Evolutionary conservation across 2,888 invertebrate species (phyloP), one percentile per base, ranked within the genome.

Genomic region (Adelognathus sp.): DNA sequence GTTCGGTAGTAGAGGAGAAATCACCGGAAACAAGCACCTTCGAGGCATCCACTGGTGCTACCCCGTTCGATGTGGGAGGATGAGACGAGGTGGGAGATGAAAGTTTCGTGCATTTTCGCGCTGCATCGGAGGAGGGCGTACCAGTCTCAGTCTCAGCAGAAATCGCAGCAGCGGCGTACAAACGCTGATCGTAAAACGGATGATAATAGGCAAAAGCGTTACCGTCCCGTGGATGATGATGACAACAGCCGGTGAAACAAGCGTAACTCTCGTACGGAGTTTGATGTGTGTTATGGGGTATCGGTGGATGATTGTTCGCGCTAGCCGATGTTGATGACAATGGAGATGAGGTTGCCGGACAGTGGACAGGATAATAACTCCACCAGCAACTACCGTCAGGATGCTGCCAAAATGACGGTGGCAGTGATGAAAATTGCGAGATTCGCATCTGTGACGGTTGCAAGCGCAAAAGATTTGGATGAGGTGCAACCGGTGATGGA

Each of bases 381-480:
- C 87, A 90, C 82, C 87, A 64, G 56, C 52, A 87, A 77, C 77
- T 81, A 29, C 75, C 80, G 29, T 88, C 86, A 18, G 87, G 85
- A 76, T 84, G 66, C 58, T 67, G 82, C 84, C 84, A 87, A 29
- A 82, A 84, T 31, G 81, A 71, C 86, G 72, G 87, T 86, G 74
- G 85, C 63, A 87, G 36, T 9, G 39, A 16, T 24, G 39, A 16
- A 9, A 29, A 27, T 18, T 46, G 46, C 1, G 44, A 14, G 6
- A 7, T 14, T 29, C 29, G 6, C 14, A 29, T 27, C n/a, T 29
- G 27, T 3, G 7, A 1, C 16, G 66, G 3, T 41, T 67, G 52
- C 27, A 24, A 14, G 27, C 24, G 64, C n/a, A n/a, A n/a, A n/a
- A n/a, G n/a, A n/a, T n/a, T n/a, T n/a, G n/a, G n/a, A n/a, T n/a